phyloP scores from a whole-genome alignment of 1,140 invertebrate genomes.

The Bombus breviceps region DNA sequence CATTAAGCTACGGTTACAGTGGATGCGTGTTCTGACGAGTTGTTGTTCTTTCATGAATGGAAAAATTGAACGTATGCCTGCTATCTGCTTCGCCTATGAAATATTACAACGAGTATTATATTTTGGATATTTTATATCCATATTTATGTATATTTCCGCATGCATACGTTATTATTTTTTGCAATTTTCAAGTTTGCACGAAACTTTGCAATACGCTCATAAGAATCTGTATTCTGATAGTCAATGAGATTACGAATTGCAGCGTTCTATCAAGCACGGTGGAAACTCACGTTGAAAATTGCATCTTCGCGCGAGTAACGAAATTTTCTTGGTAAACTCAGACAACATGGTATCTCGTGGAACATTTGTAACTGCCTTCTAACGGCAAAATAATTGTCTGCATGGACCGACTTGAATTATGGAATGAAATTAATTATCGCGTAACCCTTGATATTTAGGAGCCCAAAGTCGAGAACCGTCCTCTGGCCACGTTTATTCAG shows the following conservation, averaged over 20 bases:
- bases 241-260: not conserved
- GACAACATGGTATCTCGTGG: not conserved
- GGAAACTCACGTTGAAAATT: conserved; percentile 1
- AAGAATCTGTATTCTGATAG: too few relatives aligned
- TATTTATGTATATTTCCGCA: too few relatives aligned
- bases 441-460: conserved; percentile 35
- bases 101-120: too few relatives aligned
- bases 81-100: too few relatives aligned
- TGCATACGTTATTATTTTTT: too few relatives aligned
- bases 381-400: conserved; percentile 20
- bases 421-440: conserved; percentile 34
- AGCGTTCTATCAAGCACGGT: not conserved
- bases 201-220: too few relatives aligned
- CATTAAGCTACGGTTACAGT: too few relatives aligned
- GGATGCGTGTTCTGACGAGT: too few relatives aligned
- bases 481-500: not conserved
- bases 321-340: conserved; percentile 9
- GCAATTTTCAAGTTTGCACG: too few relatives aligned
- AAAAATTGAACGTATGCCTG: too few relatives aligned
- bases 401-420: conserved; percentile 4
- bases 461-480: not conserved
- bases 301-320: not conserved
- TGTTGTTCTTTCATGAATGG: too few relatives aligned
- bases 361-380: conserved; percentile 2
- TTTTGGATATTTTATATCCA: too few relatives aligned